Percentiles rank a stretch among this genome's conserved stretches.
phyloP scores from a whole-genome alignment of 2,888 invertebrate species.

The Archaeoteleia sp. region DNA sequence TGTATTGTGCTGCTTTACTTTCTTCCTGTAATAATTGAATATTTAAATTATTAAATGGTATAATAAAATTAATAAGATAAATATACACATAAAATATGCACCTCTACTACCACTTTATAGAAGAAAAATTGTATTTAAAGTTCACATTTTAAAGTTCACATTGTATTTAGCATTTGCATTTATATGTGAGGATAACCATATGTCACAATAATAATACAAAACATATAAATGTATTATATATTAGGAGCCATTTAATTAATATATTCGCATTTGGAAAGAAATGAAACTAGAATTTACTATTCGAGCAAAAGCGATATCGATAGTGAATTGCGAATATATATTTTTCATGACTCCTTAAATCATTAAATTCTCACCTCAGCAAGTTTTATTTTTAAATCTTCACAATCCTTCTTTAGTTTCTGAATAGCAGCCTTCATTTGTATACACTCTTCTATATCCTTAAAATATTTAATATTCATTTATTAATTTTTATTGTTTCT shows the following conservation, averaged over 20 bases:
- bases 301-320: too few relatives aligned
- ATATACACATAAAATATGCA: too few relatives aligned
- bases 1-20: slow-evolving; percentile 46
- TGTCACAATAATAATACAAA: too few relatives aligned
- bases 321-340: too few relatives aligned
- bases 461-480: too few relatives aligned
- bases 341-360: slow-evolving; percentile 18
- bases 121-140: not conserved
- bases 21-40: slow-evolving; percentile 48
- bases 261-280: too few relatives aligned
- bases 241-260: slow-evolving; percentile 1
- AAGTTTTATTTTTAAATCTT: slow-evolving; percentile 57
- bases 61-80: not conserved
- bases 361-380: slow-evolving; percentile 57
- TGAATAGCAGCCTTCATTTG: slow-evolving; percentile 59
- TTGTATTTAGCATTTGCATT: too few relatives aligned
- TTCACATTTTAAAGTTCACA: too few relatives aligned
- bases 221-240: slow-evolving; percentile 18
- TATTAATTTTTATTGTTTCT: too few relatives aligned
- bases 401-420: slow-evolving; percentile 58
- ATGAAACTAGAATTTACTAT: too few relatives aligned
- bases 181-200: too few relatives aligned
- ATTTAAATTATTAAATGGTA: not conserved
- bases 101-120: too few relatives aligned
- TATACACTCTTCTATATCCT: slow-evolving; percentile 58